Percentiles rank a stretch among this genome's conserved stretches.
Evolutionary conservation across 2,113 vertebrate genomes (phyloP).

Genomic region (Nibea coibor): DNA sequence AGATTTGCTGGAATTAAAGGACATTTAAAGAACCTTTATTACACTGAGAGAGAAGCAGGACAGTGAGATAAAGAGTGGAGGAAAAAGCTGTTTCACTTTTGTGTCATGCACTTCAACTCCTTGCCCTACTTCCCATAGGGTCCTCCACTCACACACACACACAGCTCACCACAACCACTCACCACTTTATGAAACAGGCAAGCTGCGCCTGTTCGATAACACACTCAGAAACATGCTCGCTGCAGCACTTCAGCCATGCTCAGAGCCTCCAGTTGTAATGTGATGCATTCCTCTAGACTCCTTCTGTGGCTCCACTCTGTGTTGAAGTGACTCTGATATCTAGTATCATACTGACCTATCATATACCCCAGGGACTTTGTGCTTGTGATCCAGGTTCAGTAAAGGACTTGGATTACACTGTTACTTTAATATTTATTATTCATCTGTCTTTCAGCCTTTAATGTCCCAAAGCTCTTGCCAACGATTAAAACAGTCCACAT

Average conservation of each 20-base stretch:
- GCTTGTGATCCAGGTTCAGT: not conserved
- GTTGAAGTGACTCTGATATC: conserved; percentile 4
- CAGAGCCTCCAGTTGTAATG: conserved; percentile 25
- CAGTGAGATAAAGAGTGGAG: not conserved
- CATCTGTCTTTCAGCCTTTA: no score
- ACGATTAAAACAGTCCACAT: no score
- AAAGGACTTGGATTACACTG: not conserved
- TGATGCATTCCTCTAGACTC: conserved; percentile 11
- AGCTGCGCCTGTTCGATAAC: conserved; percentile 54
- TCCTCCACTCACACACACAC: conserved; percentile 18
- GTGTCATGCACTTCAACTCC: conserved; percentile 8
- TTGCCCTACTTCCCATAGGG: conserved; percentile 18
- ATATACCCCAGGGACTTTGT: not conserved
- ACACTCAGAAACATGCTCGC: conserved; percentile 22
- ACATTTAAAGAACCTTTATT: not conserved
- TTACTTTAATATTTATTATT: not conserved
- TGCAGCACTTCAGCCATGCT: conserved; percentile 24
- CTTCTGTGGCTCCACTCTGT: conserved; percentile 9
- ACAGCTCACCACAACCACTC: conserved; percentile 10
- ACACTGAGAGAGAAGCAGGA: not conserved
- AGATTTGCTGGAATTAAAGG: not conserved
- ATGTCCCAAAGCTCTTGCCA: no score
- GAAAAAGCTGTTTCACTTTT: not conserved
- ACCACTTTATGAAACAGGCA: conserved; percentile 29
- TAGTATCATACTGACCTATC: not conserved